phyloP scores from a whole-genome alignment of 2,888 invertebrate species.

The Acrocyrtus sp. region DNA sequence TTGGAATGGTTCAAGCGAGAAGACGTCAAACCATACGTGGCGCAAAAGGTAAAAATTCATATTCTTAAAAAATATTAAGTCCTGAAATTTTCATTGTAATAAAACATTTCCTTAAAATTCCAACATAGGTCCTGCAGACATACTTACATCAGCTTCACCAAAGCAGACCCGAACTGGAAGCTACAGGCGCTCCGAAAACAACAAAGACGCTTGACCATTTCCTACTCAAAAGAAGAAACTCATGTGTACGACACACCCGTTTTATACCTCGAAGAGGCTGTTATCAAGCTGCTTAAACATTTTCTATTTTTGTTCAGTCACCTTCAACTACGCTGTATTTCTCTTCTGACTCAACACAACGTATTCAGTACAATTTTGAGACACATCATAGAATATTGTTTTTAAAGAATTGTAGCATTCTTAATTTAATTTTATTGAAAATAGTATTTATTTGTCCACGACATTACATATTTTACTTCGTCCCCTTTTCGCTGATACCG shows the following conservation, averaged over 20 bases:
- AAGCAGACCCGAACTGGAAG: conserved; percentile 60
- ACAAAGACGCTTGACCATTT: conserved; percentile 55
- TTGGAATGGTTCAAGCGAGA: conserved; percentile 86
- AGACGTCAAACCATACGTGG: conserved; percentile 72
- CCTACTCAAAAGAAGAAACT: too few relatives aligned
- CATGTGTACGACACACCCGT: background rate
- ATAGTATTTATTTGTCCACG: too few relatives aligned
- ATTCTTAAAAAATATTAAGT: background rate
- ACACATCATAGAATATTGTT: conserved; percentile 48
- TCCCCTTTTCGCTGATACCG: too few relatives aligned
- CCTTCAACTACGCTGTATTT: conserved; percentile 24
- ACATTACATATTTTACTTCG: too few relatives aligned
- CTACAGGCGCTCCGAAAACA: conserved; percentile 60
- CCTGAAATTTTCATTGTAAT: background rate
- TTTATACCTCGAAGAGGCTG: background rate
- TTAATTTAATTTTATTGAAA: too few relatives aligned
- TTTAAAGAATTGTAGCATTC: too few relatives aligned
- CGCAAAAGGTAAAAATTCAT: conserved; percentile 58
- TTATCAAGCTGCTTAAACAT: background rate
- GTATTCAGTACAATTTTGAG: conserved; percentile 38
- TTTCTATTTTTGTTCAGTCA: conserved; percentile 1
- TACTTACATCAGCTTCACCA: conserved; percentile 59
- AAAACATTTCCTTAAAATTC: background rate
- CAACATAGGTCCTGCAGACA: conserved; percentile 59
- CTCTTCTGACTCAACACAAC: too few relatives aligned